phyloP scores from a whole-genome alignment of 1,140 invertebrate genomes.

The Phocides pigmalion region DNA sequence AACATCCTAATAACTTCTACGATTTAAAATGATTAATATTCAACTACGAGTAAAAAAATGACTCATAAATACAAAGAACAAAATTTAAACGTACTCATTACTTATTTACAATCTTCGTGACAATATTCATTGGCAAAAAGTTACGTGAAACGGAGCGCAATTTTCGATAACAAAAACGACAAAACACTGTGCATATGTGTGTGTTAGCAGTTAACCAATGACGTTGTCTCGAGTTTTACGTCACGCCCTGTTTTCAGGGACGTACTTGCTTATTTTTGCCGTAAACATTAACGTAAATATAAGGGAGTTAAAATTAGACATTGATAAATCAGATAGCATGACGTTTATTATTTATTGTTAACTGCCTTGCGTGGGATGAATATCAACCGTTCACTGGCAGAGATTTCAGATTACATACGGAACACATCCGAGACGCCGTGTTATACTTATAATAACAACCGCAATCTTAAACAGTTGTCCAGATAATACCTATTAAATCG shows the following conservation, averaged over 20 bases:
- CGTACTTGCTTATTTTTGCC: slow-evolving; percentile 73
- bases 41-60: too few relatives aligned
- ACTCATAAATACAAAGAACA: too few relatives aligned
- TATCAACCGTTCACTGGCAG: slow-evolving; percentile 4
- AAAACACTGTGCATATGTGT: slow-evolving; percentile 42
- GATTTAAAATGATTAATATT: too few relatives aligned
- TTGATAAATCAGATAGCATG: slow-evolving; percentile 45
- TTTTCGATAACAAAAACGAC: slow-evolving; percentile 41
- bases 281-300: slow-evolving; percentile 57
- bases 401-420: neutral
- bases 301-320: slow-evolving; percentile 52
- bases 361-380: slow-evolving; percentile 11
- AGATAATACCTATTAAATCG: too few relatives aligned
- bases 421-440: neutral
- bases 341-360: slow-evolving; percentile 21
- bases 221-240: slow-evolving; percentile 68
- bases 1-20: neutral
- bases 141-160: slow-evolving; percentile 59
- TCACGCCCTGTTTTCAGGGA: slow-evolving; percentile 78
- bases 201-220: slow-evolving; percentile 58
- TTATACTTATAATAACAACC: neutral
- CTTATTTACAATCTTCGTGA: neutral
- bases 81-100: neutral
- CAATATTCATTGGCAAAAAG: neutral
- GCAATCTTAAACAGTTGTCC: neutral